Conservation (phyloP, 2,797 vertebrate species). For the Diplodus puntazzo region DNA sequence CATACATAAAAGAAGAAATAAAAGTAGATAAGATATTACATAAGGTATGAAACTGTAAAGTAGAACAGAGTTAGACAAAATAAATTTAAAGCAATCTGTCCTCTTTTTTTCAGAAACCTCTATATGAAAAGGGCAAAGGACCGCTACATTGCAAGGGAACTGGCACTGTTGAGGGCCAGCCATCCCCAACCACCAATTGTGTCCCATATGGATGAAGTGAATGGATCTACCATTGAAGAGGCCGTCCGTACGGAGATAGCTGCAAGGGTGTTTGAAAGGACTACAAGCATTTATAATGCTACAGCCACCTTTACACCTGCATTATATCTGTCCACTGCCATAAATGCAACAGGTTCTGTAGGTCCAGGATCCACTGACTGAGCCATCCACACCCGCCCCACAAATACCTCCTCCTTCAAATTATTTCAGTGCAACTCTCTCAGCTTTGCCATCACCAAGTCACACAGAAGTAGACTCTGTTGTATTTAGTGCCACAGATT, state of each 20-base stretch:
- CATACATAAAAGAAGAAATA: neutral
- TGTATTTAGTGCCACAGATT: no score
- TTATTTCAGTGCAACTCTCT: no score
- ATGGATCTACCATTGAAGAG: neutral
- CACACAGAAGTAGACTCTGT: no score
- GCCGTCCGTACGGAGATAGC: neutral
- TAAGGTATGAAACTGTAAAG: conserved; percentile 1
- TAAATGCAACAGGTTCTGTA: no score
- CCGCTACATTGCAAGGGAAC: neutral
- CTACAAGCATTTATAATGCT: no score
- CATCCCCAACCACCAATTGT: neutral
- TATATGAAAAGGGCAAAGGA: neutral
- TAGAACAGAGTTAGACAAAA: conserved; percentile 7
- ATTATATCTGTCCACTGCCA: no score
- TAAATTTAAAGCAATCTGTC: neutral
- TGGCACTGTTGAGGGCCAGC: conserved; percentile 1
- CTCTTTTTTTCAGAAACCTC: conserved; percentile 6
- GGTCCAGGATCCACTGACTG: no score
- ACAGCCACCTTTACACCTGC: no score
- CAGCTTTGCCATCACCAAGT: no score
- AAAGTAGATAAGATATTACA: neutral
- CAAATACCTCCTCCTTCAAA: no score
- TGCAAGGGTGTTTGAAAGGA: neutral
- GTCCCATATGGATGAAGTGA: neutral
- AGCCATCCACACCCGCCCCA: no score